Base-by-base conservation (phyloP, 2,113 vertebrate genomes). In the Gymnarchus niloticus region DNA sequence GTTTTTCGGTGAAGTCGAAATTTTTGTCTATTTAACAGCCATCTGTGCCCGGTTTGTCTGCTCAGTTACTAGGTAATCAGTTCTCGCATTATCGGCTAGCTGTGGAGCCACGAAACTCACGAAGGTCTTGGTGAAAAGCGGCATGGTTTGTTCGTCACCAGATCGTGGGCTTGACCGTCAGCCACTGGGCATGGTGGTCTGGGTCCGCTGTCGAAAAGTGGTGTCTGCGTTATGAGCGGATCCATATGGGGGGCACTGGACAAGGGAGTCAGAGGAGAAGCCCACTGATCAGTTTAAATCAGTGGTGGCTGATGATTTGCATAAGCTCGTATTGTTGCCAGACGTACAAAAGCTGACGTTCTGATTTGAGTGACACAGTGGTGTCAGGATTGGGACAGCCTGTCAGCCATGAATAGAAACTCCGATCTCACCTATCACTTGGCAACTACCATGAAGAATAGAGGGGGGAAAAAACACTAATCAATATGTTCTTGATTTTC, bases 291-390 rank as follows among this genome's bases (percentile, higher is more conserved):
- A 85, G 83, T 76, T 78, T n/a, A 44, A 69, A 65, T 37, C 25
- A 84, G 78, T 82, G 81, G 28, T 52, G 83, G 44, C 14, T 28
- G 14, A 49, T 76, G 0, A 88, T 89, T 89, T 86, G 84, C 88
- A 88, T 88, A 84, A 83, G 84, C 85, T 59, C 87, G 51, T 83
- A 46, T 83, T 81, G 76, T 44, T 78, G 49, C 57, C 86, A 65
- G 81, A 82, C 17, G 57, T 81, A 88, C 87, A 89, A 87, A 88
- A 84, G 57, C 83, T 81, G 83, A 88, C 76, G 73, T 81, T 33
- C 14, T n/a, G n/a, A 52, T 78, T 65, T 89, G 88, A 90, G 76
- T 88, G 88, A 87, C 88, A 84, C 86, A 80, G 56, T 86, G 56
- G 56, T 41, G 86, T 48, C 84, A 89, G 88, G 87, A 89, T 65